A percentile compares a stretch with the other conserved stretches of the same genome.
These are phyloP conservation scores for Linhomoeus sp. DNA, from an alignment of 2,888 invertebrate species.

Conservation along the genomic window DNA sequence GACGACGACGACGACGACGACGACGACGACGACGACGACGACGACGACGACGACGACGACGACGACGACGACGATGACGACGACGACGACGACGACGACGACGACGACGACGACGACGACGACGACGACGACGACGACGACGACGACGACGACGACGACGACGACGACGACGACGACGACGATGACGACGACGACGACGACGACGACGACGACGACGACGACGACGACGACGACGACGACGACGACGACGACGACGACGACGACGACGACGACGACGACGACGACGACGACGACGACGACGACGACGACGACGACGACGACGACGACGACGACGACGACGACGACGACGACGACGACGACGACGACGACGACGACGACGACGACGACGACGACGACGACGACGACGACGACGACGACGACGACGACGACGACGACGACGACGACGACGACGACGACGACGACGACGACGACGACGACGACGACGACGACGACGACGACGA, in stretches of 20 bases:
- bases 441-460: background rate
- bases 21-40: background rate
- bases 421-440: background rate
- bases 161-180: background rate
- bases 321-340: background rate
- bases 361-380: background rate
- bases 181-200: background rate
- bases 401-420: too few relatives aligned
- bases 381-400: background rate
- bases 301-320: background rate
- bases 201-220: background rate
- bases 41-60: background rate
- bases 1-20: background rate
- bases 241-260: background rate
- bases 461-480: background rate
- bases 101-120: background rate
- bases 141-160: background rate
- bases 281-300: background rate
- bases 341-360: background rate
- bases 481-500: background rate
- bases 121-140: background rate
- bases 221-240: background rate
- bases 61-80: background rate
- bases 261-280: background rate
- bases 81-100: background rate